Conservation (phyloP, 30 jellyfish, hydroid and myxozoan genomes). For the Hydractinia echinata region DNA sequence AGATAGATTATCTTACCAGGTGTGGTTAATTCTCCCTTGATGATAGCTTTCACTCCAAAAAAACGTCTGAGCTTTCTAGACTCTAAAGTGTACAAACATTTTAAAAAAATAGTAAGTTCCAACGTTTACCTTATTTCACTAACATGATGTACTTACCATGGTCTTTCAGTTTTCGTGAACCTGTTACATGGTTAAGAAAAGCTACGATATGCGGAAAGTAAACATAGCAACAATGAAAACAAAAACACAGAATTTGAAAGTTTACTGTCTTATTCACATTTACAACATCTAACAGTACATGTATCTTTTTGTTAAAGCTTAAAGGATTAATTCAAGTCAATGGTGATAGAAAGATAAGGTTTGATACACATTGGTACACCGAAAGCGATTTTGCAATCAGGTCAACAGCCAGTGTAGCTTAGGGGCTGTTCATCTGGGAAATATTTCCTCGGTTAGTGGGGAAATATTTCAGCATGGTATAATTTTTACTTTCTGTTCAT, state of each 20-base stretch:
- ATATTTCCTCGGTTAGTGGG: no score
- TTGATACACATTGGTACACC: no score
- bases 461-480: no score
- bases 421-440: no score
- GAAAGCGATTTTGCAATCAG: no score
- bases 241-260: neutral
- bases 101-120: neutral
- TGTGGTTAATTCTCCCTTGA: constrained; percentile 57
- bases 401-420: no score
- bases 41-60: constrained; percentile 81
- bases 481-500: no score
- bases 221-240: neutral
- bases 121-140: neutral
- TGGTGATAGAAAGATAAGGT: no score
- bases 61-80: constrained; percentile 64
- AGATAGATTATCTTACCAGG: neutral
- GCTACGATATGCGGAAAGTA: neutral
- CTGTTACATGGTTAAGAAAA: neutral
- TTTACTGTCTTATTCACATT: neutral
- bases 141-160: neutral
- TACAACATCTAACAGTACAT: no score
- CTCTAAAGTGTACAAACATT: constrained; percentile 33
- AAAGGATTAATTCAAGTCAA: no score
- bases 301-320: no score
- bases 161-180: constrained; percentile 27